Evolutionary conservation across 2,797 vertebrate genomes (phyloP).

Genomic region (Phataginus tetradactyla): DNA sequence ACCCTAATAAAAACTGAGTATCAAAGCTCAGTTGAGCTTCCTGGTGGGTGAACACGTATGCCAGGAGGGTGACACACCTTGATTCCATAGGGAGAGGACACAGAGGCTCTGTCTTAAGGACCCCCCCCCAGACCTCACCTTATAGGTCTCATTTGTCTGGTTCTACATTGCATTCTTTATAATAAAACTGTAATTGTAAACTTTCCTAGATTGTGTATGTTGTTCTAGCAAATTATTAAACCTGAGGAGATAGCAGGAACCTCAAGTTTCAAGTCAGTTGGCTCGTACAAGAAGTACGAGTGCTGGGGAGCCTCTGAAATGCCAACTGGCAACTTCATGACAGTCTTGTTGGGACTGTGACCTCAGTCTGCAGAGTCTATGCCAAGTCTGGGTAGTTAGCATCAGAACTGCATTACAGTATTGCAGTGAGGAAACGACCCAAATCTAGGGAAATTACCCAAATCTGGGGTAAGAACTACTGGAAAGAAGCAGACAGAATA

Average conservation of each 20-base stretch:
- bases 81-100: not conserved
- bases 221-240: not conserved
- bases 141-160: not conserved
- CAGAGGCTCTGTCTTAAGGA: not conserved
- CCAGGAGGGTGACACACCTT: not conserved
- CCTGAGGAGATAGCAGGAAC: not conserved
- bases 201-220: not conserved
- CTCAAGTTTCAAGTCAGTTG: not conserved
- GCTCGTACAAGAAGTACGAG: not conserved
- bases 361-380: not conserved
- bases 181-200: not conserved
- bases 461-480: not conserved
- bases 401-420: not conserved
- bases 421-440: not conserved
- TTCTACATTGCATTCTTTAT: not conserved
- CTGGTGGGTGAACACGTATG: not conserved
- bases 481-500: not conserved
- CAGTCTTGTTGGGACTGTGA: not conserved
- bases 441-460: not conserved
- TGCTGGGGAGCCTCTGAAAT: not conserved
- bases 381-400: not conserved
- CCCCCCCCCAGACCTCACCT: not conserved
- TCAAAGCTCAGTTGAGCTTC: not conserved
- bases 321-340: not conserved
- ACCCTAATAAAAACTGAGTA: not conserved